Conservation (phyloP, 2,888 invertebrate species). For the Argyresthia albistria region DNA sequence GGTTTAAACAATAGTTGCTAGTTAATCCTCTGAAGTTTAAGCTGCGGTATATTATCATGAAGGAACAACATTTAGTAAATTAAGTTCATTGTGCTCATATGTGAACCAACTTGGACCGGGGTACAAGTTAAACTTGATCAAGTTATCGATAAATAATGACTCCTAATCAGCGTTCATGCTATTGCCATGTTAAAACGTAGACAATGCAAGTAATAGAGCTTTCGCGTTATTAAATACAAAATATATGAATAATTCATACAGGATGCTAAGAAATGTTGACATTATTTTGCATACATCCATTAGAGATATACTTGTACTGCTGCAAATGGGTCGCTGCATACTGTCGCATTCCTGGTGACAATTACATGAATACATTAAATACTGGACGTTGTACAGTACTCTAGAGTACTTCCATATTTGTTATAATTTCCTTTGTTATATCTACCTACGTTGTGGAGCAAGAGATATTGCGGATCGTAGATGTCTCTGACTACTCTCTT, state of each 20-base stretch:
- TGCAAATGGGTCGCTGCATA: not conserved
- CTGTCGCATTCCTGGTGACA: slow-evolving; percentile 4
- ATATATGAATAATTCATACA: not conserved
- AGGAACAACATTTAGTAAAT: too few relatives aligned
- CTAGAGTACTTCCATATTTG: not conserved
- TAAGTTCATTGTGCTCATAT: too few relatives aligned
- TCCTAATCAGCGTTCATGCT: too few relatives aligned
- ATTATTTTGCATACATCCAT: slow-evolving; percentile 6
- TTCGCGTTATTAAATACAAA: not conserved
- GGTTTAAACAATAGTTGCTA: too few relatives aligned
- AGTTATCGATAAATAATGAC: too few relatives aligned
- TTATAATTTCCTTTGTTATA: not conserved
- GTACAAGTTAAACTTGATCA: too few relatives aligned
- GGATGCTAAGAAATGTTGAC: slow-evolving; percentile 4
- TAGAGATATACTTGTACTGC: slow-evolving; percentile 1
- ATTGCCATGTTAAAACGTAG: not conserved
- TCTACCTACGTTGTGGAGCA: not conserved
- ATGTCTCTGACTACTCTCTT: too few relatives aligned
- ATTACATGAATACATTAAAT: slow-evolving; percentile 7
- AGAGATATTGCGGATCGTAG: too few relatives aligned
- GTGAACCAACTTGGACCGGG: too few relatives aligned
- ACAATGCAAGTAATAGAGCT: slow-evolving; percentile 6
- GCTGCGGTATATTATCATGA: too few relatives aligned
- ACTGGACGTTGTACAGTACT: not conserved
- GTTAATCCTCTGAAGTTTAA: too few relatives aligned